These are phyloP conservation scores for Pediacus dermestoides DNA, from an alignment of 2,888 invertebrate genomes.

Conservation along the genomic window DNA sequence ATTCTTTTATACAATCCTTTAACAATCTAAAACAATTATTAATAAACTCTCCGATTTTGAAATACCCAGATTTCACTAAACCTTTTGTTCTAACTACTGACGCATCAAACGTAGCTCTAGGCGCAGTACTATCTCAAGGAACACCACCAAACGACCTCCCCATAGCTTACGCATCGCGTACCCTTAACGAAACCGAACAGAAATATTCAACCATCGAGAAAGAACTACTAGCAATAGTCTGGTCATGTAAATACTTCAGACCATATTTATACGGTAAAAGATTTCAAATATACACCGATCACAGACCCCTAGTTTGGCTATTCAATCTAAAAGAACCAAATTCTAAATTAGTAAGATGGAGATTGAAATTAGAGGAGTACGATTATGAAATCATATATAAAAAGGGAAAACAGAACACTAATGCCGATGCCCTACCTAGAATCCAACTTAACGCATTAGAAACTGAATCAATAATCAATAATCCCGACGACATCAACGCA, in stretches of 20 bases:
- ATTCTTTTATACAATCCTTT: constrained; percentile 7
- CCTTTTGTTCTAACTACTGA: no score
- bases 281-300: constrained; percentile 4
- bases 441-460: no score
- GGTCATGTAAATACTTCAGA: constrained; percentile 6
- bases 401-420: neutral
- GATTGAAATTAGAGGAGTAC: no score
- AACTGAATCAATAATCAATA: no score
- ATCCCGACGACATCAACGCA: constrained; percentile 3
- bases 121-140: no score
- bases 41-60: constrained; percentile 11
- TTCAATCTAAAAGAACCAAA: constrained; percentile 6
- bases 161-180: constrained; percentile 3
- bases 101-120: no score
- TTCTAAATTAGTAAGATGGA: constrained; percentile 5
- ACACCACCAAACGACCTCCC: no score
- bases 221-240: constrained; percentile 4
- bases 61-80: no score
- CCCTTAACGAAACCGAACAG: constrained; percentile 5
- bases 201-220: constrained; percentile 6
- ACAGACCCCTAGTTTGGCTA: constrained; percentile 4
- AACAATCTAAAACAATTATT: constrained; percentile 10
- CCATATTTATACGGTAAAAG: constrained; percentile 4
- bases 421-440: neutral
- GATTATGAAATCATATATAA: no score